Conservation (phyloP, 2,797 vertebrate species). For the Rhinichthys osculus region DNA sequence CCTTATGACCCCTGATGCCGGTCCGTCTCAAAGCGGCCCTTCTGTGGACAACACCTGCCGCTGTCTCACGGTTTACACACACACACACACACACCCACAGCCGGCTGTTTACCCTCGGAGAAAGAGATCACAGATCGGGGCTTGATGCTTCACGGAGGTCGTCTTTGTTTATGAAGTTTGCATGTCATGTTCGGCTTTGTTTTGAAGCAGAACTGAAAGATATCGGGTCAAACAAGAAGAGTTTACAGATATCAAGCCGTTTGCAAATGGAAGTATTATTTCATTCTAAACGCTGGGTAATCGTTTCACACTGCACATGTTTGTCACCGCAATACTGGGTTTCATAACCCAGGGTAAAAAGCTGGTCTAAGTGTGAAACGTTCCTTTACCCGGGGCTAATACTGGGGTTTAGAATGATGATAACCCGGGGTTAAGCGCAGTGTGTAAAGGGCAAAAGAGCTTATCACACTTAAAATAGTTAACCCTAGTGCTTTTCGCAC, state of each 20-base stretch:
- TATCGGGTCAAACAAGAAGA: background rate
- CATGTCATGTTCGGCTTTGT: conserved; percentile 13
- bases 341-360: background rate
- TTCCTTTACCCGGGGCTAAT: background rate
- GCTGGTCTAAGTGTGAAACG: too few species aligned
- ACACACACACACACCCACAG: conserved; percentile 34
- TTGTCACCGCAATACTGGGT: background rate
- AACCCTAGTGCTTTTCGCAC: too few species aligned
- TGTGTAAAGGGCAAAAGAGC: background rate
- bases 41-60: conserved; percentile 55
- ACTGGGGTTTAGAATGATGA: background rate
- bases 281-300: background rate
- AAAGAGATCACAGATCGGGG: background rate
- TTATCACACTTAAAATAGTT: too few species aligned
- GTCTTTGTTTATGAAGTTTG: conserved; percentile 21
- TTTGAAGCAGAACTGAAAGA: conserved; percentile 13
- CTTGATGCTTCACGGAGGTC: conserved; percentile 21
- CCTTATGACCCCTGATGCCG: conserved; percentile 33
- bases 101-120: conserved; percentile 9
- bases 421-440: background rate
- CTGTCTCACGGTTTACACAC: conserved; percentile 47
- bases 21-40: conserved; percentile 16
- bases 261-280: background rate
- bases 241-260: background rate
- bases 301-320: background rate